phyloP scores from a whole-genome alignment of 2,113 vertebrate species.

The Cettia cetti region DNA sequence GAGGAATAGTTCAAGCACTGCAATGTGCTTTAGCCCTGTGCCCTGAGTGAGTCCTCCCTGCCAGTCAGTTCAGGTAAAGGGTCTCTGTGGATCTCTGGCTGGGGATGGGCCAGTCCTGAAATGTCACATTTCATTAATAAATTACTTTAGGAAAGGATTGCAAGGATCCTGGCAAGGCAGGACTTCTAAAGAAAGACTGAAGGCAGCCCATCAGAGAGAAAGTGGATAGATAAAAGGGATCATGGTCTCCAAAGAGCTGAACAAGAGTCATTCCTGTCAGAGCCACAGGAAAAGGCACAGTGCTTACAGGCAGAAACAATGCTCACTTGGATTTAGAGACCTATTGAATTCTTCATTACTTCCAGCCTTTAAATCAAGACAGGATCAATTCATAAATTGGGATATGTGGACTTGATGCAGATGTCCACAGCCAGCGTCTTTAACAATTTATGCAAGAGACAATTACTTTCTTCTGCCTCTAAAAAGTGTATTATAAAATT shows the following conservation, averaged over 20 bases:
- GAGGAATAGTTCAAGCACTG: not conserved
- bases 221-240: not conserved
- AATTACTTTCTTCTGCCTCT: not conserved
- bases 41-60: not conserved
- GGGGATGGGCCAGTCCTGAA: not conserved
- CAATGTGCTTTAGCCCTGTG: not conserved
- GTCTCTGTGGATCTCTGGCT: not conserved
- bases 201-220: not conserved
- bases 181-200: not conserved
- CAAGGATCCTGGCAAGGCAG: not conserved
- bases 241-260: not conserved
- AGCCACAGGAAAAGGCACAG: not conserved
- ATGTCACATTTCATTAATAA: not conserved
- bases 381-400: not conserved
- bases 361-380: not conserved
- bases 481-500: not conserved
- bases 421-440: not conserved
- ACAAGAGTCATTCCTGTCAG: not conserved
- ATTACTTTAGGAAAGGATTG: not conserved
- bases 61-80: not conserved
- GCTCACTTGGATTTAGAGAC: not conserved
- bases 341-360: not conserved
- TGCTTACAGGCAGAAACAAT: not conserved
- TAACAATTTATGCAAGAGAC: not conserved
- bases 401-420: not conserved